Base-by-base conservation (phyloP, 2,888 invertebrate genomes). In the Chymomyza procnemis region DNA sequence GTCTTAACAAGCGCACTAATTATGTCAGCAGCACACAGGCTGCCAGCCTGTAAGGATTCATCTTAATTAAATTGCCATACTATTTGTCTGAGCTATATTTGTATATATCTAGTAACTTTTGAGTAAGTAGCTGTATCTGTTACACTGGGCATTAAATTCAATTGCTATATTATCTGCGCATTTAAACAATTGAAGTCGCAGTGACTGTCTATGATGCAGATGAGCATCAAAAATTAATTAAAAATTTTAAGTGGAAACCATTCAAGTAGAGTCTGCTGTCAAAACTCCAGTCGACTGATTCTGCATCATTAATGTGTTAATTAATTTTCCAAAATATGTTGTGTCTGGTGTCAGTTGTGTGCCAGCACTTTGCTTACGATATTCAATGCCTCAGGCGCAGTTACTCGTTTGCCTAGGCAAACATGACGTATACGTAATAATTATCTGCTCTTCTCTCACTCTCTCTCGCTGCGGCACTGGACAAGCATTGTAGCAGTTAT, bases 341-440 rank as follows among this genome's bases (percentile, higher is more conserved):
- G 50, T n/a, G 50, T n/a, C 50, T 18, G 19, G n/a, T 50, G 50
- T 50, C 50, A 9, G 50, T 18, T 19, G 50, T 8, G 9, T 18
- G 16, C 16, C 5, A 16, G 50, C 16, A 50, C 14, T 6, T 47
- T n/a, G n/a, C n/a, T n/a, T 18, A 4, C 19, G 16, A 50, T 18
- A 18, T 18, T 50, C 50, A 16, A 50, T 50, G 14, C 50, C 8
- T 16, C 6, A n/a, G 50, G 50, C 50, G 14, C 47, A n/a, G 47
- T 14, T 8, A 14, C n/a, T 14, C 47, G 16, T 47, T 47, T 47
- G 14, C n/a, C 18, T 14, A 16, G 9, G 12, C 52, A 50, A 46
- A 47, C 21, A 34, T 30, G 22, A 41, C n/a, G 47, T 48, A 18
- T 56, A 48, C 57, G 61, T 65, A 65, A 58, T 69, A 69, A 61